These are phyloP conservation scores for Tenthredo livida DNA, from an alignment of 2,888 invertebrate genomes.

Conservation along the genomic window DNA sequence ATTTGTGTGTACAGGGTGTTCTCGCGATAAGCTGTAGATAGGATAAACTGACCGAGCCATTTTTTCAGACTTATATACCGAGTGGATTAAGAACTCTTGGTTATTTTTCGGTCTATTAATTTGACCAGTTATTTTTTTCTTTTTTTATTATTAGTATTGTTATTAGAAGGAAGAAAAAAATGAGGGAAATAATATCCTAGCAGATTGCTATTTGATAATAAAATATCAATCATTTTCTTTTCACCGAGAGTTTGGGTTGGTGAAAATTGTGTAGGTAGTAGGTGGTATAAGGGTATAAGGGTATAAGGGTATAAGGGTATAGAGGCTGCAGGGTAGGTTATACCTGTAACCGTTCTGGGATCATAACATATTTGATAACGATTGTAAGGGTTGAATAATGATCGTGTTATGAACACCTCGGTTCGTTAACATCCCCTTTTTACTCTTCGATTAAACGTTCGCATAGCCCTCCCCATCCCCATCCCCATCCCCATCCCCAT, in stretches of 20 bases:
- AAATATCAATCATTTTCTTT: constrained; percentile 30
- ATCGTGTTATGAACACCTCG: constrained; percentile 67
- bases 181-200: not conserved
- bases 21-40: not conserved
- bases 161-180: not conserved
- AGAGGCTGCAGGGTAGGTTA: not conserved
- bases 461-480: not conserved
- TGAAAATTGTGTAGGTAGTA: not conserved
- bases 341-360: constrained; percentile 16
- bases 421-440: constrained; percentile 56
- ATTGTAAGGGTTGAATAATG: constrained; percentile 67
- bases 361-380: constrained; percentile 53
- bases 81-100: too few relatives aligned
- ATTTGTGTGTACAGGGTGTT: not conserved
- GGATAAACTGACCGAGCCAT: not conserved
- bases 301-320: not conserved
- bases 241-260: not conserved
- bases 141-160: too few relatives aligned
- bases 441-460: constrained; percentile 44
- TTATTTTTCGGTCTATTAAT: too few relatives aligned
- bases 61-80: not conserved
- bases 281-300: too few relatives aligned
- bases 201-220: not conserved
- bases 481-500: too few relatives aligned
- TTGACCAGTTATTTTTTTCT: too few relatives aligned